Evolutionary conservation across 2,797 vertebrate species (phyloP).

Genomic region (Pipistrellus pygmaeus): DNA sequence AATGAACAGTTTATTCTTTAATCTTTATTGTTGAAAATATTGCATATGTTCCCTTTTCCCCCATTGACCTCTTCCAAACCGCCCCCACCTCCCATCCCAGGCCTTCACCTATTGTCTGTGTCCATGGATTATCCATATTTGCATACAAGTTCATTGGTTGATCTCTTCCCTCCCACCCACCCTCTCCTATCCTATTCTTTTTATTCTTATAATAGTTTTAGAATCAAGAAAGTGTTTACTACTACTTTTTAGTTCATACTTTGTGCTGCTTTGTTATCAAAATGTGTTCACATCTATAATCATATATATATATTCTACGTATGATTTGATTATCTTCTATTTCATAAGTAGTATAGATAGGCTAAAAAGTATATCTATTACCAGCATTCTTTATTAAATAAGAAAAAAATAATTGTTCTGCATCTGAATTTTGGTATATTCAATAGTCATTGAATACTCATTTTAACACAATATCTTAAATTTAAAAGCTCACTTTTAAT

Average conservation of each 20-base stretch:
- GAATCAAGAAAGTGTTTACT: background rate
- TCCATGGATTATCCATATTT: no score
- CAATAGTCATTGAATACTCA: background rate
- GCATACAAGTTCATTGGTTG: no score
- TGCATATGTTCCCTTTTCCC: no score
- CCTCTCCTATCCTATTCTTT: background rate
- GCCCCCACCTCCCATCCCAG: no score
- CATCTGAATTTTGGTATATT: background rate
- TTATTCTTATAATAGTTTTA: background rate
- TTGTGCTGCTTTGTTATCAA: background rate
- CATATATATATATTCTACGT: background rate
- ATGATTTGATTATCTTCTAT: background rate
- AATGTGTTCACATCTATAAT: background rate
- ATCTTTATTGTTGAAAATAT: no score
- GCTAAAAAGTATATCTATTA: background rate
- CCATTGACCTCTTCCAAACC: no score
- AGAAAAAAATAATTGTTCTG: background rate
- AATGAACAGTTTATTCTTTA: no score
- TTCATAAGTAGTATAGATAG: no score
- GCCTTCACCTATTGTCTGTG: no score
- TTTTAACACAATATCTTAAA: background rate
- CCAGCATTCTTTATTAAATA: background rate
- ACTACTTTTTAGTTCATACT: background rate
- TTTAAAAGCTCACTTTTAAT: background rate
- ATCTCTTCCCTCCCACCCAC: no score